Conservation (phyloP, 2,113 vertebrate genomes). For the Sinocyclocheilus maitianheensis region DNA sequence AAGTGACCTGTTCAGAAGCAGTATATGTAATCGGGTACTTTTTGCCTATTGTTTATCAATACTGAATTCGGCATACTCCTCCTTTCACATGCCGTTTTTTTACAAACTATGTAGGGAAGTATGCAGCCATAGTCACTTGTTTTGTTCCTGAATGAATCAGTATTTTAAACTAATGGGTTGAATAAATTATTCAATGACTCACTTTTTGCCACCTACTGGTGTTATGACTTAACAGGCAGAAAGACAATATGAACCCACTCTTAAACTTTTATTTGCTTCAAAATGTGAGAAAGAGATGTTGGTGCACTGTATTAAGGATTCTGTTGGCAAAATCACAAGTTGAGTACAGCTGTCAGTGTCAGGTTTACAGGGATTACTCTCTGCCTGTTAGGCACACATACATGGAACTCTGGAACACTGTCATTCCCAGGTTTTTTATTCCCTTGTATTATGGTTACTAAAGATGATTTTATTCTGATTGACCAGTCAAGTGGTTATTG, state of each 20-base stretch:
- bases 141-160: too few relatives aligned
- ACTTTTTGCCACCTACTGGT: background rate
- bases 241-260: background rate
- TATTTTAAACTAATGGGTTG: background rate
- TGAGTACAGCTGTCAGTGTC: conserved; percentile 53
- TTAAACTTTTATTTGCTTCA: background rate
- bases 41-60: too few relatives aligned
- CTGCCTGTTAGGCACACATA: background rate
- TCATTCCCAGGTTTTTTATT: background rate
- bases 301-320: background rate
- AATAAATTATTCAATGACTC: background rate
- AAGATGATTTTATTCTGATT: background rate
- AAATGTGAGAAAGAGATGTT: background rate
- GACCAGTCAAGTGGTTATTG: background rate
- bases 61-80: too few relatives aligned
- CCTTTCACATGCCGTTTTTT: too few relatives aligned
- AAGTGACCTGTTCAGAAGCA: too few relatives aligned
- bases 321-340: conserved; percentile 21
- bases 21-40: too few relatives aligned
- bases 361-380: conserved; percentile 42
- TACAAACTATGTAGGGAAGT: too few relatives aligned
- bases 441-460: background rate
- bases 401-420: background rate
- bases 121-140: too few relatives aligned
- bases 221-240: background rate